A percentile compares a stretch with the other conserved stretches of the same genome.
Conservation (phyloP, 2,113 vertebrate species). For the Laticauda laticaudata region DNA sequence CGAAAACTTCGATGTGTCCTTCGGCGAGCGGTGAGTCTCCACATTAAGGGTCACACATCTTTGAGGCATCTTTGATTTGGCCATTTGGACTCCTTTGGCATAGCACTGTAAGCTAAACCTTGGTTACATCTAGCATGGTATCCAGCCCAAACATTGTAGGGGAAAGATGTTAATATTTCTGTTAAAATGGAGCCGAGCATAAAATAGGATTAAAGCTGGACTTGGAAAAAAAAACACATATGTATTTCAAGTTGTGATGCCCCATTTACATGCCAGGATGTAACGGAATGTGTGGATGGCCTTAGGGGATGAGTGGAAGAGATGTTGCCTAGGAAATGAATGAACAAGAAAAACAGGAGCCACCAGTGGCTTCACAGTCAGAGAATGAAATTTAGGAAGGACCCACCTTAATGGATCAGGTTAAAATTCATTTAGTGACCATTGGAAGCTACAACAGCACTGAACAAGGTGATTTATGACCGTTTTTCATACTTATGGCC, state of each 20-base stretch:
- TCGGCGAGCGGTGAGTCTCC: conserved; percentile 88
- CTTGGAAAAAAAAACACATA: not conserved
- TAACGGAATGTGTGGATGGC: no score
- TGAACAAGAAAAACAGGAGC: not conserved
- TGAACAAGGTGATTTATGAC: no score
- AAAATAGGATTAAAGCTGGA: not conserved
- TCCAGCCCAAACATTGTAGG: not conserved
- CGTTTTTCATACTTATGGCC: no score
- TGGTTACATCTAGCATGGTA: not conserved
- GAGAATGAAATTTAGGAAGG: not conserved
- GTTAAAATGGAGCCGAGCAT: not conserved
- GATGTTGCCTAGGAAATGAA: not conserved
- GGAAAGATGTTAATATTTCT: not conserved
- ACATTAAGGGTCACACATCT: no score
- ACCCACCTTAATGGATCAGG: no score
- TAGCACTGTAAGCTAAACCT: not conserved
- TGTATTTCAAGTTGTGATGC: not conserved
- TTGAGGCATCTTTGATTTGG: not conserved
- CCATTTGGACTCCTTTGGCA: no score
- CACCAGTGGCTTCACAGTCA: not conserved
- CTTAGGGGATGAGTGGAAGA: no score
- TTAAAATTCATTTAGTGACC: no score
- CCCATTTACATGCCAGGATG: not conserved
- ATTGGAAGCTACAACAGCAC: no score
- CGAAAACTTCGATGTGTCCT: conserved; percentile 97